Percentiles rank a stretch among this genome's conserved stretches.
These are phyloP conservation scores for Pollimyrus isidori DNA, from an alignment of 2,113 vertebrate genomes.

Conservation along the genomic window DNA sequence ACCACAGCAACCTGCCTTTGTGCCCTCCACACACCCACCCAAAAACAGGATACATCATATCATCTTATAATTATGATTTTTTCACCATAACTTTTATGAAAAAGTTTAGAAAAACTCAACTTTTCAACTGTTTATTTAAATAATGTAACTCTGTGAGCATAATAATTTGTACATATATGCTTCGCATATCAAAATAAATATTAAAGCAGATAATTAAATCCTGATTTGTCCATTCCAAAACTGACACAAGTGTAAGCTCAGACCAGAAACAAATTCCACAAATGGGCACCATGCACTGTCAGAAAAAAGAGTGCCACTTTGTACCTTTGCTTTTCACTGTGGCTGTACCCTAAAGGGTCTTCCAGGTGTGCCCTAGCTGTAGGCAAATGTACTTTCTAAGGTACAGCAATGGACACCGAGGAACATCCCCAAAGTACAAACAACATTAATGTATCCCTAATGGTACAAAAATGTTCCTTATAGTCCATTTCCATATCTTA, in stretches of 20 bases:
- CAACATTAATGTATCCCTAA: too few relatives aligned
- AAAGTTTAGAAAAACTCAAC: neutral
- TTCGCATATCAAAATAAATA: constrained; percentile 25
- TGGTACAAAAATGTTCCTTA: too few relatives aligned
- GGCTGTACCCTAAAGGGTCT: neutral
- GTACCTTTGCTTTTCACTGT: too few relatives aligned
- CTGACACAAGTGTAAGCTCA: neutral
- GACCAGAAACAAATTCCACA: neutral
- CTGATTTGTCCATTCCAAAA: neutral
- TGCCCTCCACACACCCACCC: neutral
- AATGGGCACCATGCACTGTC: neutral
- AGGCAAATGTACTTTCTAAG: neutral
- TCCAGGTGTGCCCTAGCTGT: neutral
- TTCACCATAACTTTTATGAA: neutral
- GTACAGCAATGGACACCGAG: neutral
- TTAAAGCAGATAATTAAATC: constrained; percentile 13
- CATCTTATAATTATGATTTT: neutral
- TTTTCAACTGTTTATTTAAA: constrained; percentile 20
- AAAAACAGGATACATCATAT: neutral
- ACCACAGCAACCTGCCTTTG: neutral
- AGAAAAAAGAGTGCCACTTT: too few relatives aligned
- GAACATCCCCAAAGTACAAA: too few relatives aligned
- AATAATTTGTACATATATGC: constrained; percentile 12
- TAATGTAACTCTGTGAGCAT: neutral
- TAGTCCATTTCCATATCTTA: too few relatives aligned